Evolutionary conservation across 2,888 invertebrate genomes (phyloP), one percentile per base, ranked within the genome.

Genomic region (Amiota mariae): DNA sequence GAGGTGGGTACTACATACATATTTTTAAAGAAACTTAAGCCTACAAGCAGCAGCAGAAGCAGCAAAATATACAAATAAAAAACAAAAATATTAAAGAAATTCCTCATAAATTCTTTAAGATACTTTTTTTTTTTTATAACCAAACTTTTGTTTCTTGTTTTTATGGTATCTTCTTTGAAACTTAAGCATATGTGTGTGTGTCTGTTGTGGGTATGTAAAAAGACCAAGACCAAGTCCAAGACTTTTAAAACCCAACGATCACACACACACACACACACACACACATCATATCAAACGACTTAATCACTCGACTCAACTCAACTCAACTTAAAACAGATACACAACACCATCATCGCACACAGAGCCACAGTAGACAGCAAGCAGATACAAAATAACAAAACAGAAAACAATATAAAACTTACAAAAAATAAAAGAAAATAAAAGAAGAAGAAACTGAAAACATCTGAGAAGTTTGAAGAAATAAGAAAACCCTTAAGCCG

Each of bases 21-120:
- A 36, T 6, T 36, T 36, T 36, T 36, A 6, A 36, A 36, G 36
- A 36, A 36, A 36, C 36, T 36, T 36, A 36, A 36, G 8, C 36
- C 36, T 36, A 36, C 36, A n/a, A n/a, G n/a, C n/a, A n/a, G n/a
- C n/a, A n/a, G n/a, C n/a, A n/a, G n/a, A n/a, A n/a, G n/a, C n/a
- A 36, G 36, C 3, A 36, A 36, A 36, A 4, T 2, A 36, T 36
- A 36, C 6, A 36, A 36, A 36, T 36, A 36, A 36, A 61, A 61
- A 61, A 49, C 46, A 57, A 70, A 56, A 70, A 70, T 20, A 70
- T 13, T 36, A 46, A 51, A 77, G 73, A 82, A 81, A 83, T 86
- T 86, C 82, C 87, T 75, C 81, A 86, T 48, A 66, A 66, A 66
- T 66, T 66, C 66, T 66, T 66, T 15, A 66, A 48, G 10, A 46